These are phyloP conservation scores for Cydia amplana DNA, from an alignment of 1,140 invertebrate species.

Conservation along the genomic window DNA sequence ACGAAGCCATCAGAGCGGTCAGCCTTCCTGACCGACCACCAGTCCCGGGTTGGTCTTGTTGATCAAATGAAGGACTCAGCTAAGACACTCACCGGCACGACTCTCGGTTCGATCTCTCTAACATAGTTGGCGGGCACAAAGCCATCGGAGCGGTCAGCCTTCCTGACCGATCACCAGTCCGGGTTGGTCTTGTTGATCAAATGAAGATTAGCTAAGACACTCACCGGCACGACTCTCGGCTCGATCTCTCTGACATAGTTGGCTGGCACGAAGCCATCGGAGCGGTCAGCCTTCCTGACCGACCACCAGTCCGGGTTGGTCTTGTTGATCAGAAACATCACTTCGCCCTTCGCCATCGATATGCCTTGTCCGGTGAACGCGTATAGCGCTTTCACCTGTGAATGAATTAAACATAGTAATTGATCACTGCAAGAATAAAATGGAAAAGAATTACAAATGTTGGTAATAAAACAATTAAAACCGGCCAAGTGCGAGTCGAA, in stretches of 20 bases:
- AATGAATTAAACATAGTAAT: too few species aligned
- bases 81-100: slow-evolving; percentile 50
- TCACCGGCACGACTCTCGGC: slow-evolving; percentile 82
- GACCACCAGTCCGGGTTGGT: slow-evolving; percentile 99
- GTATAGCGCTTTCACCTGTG: slow-evolving; percentile 90
- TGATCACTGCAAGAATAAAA: too few species aligned
- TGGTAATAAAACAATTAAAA: too few species aligned
- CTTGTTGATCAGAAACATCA: slow-evolving; percentile 96
- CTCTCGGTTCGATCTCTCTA: slow-evolving; percentile 93
- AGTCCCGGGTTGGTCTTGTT: slow-evolving; percentile 98
- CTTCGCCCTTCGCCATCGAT: slow-evolving; percentile 94
- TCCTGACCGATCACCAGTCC: slow-evolving; percentile 99
- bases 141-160: slow-evolving; percentile 94
- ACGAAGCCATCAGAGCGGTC: slow-evolving; percentile 97
- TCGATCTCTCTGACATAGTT: slow-evolving; percentile 98
- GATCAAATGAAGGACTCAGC: slow-evolving; percentile 81
- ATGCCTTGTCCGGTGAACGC: slow-evolving; percentile 97
- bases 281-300: slow-evolving; percentile 93
- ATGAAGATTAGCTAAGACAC: too few species aligned
- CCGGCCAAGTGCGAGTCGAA: too few species aligned
- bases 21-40: slow-evolving; percentile 97
- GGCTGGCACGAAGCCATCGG: slow-evolving; percentile 97
- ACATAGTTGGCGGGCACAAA: slow-evolving; percentile 99
- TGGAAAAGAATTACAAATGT: too few species aligned
- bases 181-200: slow-evolving; percentile 96